Conservation (phyloP, 2,797 vertebrate species). For the Paramormyrops hopkinsi region DNA sequence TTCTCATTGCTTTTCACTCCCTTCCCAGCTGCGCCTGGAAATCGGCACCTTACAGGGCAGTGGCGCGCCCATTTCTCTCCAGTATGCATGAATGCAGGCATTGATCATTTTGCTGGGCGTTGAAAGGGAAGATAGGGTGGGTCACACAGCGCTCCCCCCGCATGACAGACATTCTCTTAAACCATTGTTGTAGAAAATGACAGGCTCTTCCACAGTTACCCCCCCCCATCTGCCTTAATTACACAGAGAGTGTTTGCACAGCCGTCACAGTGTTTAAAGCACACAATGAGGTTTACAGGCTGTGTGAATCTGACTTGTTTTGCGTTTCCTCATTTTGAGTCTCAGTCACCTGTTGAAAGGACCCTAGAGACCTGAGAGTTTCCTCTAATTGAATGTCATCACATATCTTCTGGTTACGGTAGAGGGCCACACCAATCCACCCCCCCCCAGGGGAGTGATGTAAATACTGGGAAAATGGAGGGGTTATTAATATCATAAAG, state of each 20-base stretch:
- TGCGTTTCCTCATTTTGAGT: slow-evolving; percentile 36
- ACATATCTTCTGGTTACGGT: neutral
- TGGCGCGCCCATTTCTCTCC: neutral
- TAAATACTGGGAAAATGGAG: neutral
- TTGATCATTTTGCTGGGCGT: slow-evolving; percentile 30
- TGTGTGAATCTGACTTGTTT: slow-evolving; percentile 32
- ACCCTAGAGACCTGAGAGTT: neutral
- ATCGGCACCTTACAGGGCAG: neutral
- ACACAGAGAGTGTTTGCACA: slow-evolving; percentile 62
- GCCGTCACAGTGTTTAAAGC: slow-evolving; percentile 40
- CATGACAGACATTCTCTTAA: slow-evolving; percentile 41
- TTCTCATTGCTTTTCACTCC: neutral
- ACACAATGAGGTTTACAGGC: slow-evolving; percentile 39
- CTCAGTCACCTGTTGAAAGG: slow-evolving; percentile 26
- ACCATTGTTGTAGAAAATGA: slow-evolving; percentile 57
- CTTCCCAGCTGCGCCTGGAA: neutral
- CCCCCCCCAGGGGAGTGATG: neutral
- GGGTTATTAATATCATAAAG: neutral
- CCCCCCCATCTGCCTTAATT: slow-evolving; percentile 42
- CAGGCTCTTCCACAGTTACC: slow-evolving; percentile 27
- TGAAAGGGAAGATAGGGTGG: slow-evolving; percentile 40
- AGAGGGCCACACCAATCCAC: neutral
- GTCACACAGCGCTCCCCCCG: slow-evolving; percentile 30
- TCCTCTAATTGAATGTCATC: slow-evolving; percentile 9
- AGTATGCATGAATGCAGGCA: neutral